A percentile compares a stretch with the other conserved stretches of the same genome.
Evolutionary conservation across 2,888 invertebrate species (phyloP).

Genomic region (Latrodectus hesperus): DNA sequence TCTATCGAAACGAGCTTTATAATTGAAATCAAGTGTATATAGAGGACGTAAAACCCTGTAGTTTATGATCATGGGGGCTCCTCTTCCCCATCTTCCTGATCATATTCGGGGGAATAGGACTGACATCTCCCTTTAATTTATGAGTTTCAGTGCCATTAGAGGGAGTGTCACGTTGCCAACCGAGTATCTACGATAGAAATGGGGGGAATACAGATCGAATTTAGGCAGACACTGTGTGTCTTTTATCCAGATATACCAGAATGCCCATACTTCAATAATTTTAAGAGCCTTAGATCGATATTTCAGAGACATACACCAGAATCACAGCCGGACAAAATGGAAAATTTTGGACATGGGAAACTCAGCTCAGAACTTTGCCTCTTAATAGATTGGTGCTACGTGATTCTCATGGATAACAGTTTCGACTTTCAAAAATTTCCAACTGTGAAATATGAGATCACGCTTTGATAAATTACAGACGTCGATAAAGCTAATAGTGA

Average conservation of each 20-base stretch:
- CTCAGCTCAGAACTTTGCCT: no score
- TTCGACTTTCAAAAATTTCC: no score
- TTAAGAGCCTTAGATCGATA: constrained; percentile 40
- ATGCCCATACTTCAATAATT: constrained; percentile 39
- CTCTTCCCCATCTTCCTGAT: not conserved
- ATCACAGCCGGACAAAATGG: no score
- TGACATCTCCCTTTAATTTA: constrained; percentile 23
- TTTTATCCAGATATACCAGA: not conserved
- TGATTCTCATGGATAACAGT: no score
- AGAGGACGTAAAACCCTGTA: no score
- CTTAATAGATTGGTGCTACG: no score
- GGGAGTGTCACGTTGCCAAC: constrained; percentile 21
- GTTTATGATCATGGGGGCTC: no score
- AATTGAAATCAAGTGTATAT: not conserved
- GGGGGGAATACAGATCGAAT: constrained; percentile 1
- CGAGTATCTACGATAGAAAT: not conserved
- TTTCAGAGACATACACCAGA: not conserved
- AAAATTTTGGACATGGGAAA: no score
- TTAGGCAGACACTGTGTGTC: not conserved
- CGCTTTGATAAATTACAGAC: no score
- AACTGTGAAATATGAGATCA: no score
- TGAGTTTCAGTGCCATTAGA: constrained; percentile 25
- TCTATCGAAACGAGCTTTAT: not conserved
- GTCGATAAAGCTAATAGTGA: no score
- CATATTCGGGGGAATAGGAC: not conserved